phyloP scores from a whole-genome alignment of 2,113 vertebrate species.

The Theristicus caerulescens region DNA sequence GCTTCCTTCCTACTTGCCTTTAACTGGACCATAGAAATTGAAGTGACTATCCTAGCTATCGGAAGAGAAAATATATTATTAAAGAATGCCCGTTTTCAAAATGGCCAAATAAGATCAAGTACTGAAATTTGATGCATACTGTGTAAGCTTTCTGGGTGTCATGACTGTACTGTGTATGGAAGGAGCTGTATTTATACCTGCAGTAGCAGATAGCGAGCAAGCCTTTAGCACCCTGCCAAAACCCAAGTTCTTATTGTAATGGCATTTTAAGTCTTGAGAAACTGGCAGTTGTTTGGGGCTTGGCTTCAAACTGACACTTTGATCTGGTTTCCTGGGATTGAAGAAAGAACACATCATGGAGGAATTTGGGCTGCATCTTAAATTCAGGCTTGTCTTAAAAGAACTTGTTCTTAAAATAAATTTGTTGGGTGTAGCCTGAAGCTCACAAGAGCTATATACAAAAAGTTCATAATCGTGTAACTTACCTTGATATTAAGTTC shows the following conservation, averaged over 20 bases:
- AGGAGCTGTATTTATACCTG: neutral
- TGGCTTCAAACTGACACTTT: conserved; percentile 21
- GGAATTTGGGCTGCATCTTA: neutral
- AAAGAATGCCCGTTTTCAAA: neutral
- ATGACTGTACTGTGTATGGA: fast-evolving
- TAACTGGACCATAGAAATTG: neutral
- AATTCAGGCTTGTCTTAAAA: neutral
- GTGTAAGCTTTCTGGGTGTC: neutral
- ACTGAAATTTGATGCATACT: neutral
- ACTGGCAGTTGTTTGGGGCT: neutral
- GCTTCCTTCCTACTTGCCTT: neutral
- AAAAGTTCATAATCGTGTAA: neutral
- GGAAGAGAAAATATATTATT: fast-evolving
- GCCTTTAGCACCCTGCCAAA: neutral
- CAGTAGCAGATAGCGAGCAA: neutral
- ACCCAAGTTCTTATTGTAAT: neutral
- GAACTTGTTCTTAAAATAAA: neutral
- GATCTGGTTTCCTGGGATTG: conserved; percentile 11
- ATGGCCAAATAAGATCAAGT: neutral
- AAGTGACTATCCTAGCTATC: neutral
- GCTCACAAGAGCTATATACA: neutral
- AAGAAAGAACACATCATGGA: neutral
- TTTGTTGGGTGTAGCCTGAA: neutral
- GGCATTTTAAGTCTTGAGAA: conserved; percentile 6
- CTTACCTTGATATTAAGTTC: neutral